phyloP scores from a whole-genome alignment of 2,797 vertebrate genomes.

The Enteromius viviparus region DNA sequence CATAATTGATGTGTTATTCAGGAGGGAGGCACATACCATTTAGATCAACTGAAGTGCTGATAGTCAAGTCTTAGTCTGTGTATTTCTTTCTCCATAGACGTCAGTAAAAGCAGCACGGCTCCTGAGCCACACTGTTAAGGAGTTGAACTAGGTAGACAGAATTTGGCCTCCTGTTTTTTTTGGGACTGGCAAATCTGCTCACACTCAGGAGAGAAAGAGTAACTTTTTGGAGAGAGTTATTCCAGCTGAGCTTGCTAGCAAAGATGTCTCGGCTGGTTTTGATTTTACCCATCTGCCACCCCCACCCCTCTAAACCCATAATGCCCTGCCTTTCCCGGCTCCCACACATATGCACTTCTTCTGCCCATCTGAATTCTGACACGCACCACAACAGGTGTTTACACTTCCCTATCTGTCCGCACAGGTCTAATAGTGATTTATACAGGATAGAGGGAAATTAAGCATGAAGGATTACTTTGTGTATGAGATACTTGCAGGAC shows the following conservation, averaged over 20 bases:
- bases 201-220: slow-evolving; percentile 68
- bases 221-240: slow-evolving; percentile 77
- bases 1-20: slow-evolving; percentile 52
- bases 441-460: slow-evolving; percentile 68
- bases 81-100: slow-evolving; percentile 48
- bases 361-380: slow-evolving; percentile 44
- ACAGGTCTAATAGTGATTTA: slow-evolving; percentile 72
- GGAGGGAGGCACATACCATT: slow-evolving; percentile 48
- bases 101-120: slow-evolving; percentile 42
- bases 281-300: slow-evolving; percentile 72
- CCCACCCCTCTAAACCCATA: slow-evolving; percentile 58
- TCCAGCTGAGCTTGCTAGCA: slow-evolving; percentile 73
- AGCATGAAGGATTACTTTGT: slow-evolving; percentile 68
- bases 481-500: slow-evolving; percentile 59
- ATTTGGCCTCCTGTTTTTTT: slow-evolving; percentile 53
- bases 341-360: slow-evolving; percentile 39
- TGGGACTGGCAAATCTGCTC: slow-evolving; percentile 61
- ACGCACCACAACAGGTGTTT: slow-evolving; percentile 75
- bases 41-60: slow-evolving; percentile 49
- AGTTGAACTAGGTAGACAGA: slow-evolving; percentile 47
- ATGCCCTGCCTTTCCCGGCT: slow-evolving; percentile 30
- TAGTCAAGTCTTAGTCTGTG: slow-evolving; percentile 38
- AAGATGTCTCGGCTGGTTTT: slow-evolving; percentile 72
- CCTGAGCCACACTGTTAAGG: slow-evolving; percentile 22
- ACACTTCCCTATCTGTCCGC: slow-evolving; percentile 66